Base-by-base conservation (phyloP, 2,888 invertebrate genomes). In the Troilus luridus region DNA sequence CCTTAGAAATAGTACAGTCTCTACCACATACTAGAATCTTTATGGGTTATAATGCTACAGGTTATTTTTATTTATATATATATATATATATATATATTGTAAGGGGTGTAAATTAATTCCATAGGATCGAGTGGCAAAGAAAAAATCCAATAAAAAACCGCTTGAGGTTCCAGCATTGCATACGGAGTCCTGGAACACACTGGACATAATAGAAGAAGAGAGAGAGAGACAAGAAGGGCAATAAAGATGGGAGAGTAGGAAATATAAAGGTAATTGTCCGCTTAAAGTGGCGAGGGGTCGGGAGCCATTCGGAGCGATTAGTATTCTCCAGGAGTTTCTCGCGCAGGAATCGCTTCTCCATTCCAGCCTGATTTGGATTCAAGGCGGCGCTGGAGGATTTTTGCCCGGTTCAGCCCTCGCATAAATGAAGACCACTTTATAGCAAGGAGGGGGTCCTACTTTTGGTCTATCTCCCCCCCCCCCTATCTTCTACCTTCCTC, bases 351-450 rank as follows among this genome's bases (percentile, higher is more conserved):
- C 89, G 89, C 91, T 91, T 90, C 91, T 91, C 91, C 91, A 91
- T 91, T 91, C 89, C 91, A 91, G 90, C 21, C 91, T 91, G 90
- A 85, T 91, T 91, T 91, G 81, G 89, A 91, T 91, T 91, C 91
- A 89, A 89, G 88, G 67, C 91, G 91, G 17, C 62, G 60, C 41
- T 56, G 27, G 11, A 17, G 56, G 91, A 91, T 91, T 91, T 91
- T 91, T 90, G 91, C 91, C 85, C 27, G 24, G 64, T 89, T 90
- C 81, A 81, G 62, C 41, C 85, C 88, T 88, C 54, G 85, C 91
- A 91, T 64, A 60, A 89, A 89, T 89, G 89, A 89, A 89, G 60
- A 54, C 89, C 56, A 89, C 89, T 89, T 89, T 89, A 89, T 67
- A 41, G 41, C 41, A 41, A 41, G 41, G 41, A 41, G 89, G 60